These are phyloP conservation scores for Prunella strophiata DNA, from an alignment of 2,797 vertebrate species.

Conservation along the genomic window DNA sequence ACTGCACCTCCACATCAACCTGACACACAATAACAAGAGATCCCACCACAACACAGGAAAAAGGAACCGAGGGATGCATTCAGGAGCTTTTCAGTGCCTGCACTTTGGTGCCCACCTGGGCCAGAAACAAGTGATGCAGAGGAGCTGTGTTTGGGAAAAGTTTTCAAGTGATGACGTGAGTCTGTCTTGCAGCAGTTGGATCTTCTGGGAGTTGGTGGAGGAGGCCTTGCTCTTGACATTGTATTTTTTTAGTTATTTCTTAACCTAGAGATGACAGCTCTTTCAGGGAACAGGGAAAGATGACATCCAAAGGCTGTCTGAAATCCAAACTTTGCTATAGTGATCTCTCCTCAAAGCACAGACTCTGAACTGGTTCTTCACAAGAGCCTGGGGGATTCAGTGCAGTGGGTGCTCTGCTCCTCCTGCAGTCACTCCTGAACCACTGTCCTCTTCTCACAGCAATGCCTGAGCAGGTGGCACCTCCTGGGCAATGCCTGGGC, in stretches of 20 bases:
- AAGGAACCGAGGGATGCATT: not conserved
- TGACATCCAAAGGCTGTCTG: not conserved
- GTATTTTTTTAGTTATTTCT: not conserved
- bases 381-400: not conserved
- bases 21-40: fast-evolving
- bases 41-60: not conserved
- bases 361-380: not conserved
- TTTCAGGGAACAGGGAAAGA: not conserved
- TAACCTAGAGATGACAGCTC: not conserved
- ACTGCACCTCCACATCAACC: not conserved
- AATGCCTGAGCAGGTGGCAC: not conserved
- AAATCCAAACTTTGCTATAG: not conserved
- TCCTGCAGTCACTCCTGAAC: not conserved
- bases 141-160: not conserved
- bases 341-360: not conserved
- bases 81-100: not conserved
- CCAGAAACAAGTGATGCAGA: not conserved
- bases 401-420: not conserved
- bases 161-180: not conserved
- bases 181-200: not conserved
- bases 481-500: not conserved
- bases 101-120: not conserved
- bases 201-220: not conserved
- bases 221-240: not conserved
- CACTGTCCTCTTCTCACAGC: conserved; percentile 38